phyloP scores from a whole-genome alignment of 2,113 vertebrate genomes.

The Neogale vison region DNA sequence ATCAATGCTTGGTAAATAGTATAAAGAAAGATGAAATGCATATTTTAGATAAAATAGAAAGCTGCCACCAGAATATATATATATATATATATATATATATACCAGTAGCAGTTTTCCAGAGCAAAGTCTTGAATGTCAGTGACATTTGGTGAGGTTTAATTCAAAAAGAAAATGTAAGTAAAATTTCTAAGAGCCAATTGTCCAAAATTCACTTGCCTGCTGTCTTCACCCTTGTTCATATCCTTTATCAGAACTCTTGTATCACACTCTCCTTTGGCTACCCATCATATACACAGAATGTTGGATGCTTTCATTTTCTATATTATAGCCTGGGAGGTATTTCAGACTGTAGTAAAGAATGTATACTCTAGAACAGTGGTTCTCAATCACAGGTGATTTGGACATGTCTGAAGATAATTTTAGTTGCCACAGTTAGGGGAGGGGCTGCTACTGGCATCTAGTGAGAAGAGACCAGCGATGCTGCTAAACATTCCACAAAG shows the following conservation, averaged over 20 bases:
- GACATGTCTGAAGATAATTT: background rate
- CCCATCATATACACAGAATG: background rate
- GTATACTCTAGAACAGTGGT: background rate
- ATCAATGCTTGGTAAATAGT: slow-evolving; percentile 33
- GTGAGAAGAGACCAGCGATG: background rate
- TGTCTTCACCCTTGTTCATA: background rate
- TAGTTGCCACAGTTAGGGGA: background rate
- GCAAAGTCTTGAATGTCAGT: slow-evolving; percentile 51
- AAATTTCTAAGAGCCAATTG: slow-evolving; percentile 10
- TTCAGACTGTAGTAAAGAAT: background rate
- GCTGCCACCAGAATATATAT: slow-evolving; percentile 37
- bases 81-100: background rate
- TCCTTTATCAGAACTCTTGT: background rate
- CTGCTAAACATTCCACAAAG: background rate
- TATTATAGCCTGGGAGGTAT: background rate
- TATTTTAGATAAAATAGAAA: slow-evolving; percentile 67
- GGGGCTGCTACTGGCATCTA: background rate
- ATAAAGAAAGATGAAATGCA: slow-evolving; percentile 40
- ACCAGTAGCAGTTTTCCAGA: background rate
- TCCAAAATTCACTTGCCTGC: background rate
- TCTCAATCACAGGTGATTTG: background rate
- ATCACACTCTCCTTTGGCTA: background rate
- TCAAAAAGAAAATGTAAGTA: slow-evolving; percentile 34
- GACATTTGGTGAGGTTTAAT: background rate
- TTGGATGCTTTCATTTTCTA: background rate